Evolutionary conservation across 2,797 vertebrate species (phyloP).

Genomic region (Hylomyscus alleni): DNA sequence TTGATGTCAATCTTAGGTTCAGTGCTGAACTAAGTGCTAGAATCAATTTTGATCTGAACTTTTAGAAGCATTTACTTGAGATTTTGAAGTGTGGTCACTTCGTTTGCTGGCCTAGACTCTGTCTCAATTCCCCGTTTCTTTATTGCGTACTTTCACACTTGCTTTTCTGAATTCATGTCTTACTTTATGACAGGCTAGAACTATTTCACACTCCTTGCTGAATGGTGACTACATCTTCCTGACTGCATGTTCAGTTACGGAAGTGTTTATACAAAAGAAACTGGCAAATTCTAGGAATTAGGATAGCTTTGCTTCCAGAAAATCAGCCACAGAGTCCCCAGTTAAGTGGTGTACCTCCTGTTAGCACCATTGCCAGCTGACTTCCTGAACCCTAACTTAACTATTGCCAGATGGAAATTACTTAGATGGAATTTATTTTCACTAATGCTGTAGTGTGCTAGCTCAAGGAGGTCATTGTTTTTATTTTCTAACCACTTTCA

Average conservation of each 20-base stretch:
- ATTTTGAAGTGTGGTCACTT: background rate
- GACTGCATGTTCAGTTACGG: background rate
- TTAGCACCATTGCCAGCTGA: conserved; percentile 5
- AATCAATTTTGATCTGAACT: background rate
- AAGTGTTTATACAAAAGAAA: conserved; percentile 33
- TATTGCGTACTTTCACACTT: background rate
- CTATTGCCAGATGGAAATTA: background rate
- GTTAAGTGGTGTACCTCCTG: background rate
- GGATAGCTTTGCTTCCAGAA: background rate
- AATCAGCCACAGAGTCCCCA: background rate
- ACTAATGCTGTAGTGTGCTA: background rate
- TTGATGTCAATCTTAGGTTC: background rate
- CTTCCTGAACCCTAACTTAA: background rate
- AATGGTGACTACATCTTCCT: background rate
- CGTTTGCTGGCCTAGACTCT: background rate
- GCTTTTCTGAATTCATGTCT: background rate
- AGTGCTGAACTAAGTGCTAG: background rate
- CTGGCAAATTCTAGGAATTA: background rate
- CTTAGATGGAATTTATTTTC: background rate
- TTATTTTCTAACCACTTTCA: conserved; percentile 1
- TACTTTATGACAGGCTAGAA: background rate
- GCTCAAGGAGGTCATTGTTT: background rate
- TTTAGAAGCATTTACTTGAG: background rate
- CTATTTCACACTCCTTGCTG: background rate
- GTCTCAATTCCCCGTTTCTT: background rate